Evolutionary conservation across 2,888 invertebrate species (phyloP).

Genomic region (Apamea crenata): DNA sequence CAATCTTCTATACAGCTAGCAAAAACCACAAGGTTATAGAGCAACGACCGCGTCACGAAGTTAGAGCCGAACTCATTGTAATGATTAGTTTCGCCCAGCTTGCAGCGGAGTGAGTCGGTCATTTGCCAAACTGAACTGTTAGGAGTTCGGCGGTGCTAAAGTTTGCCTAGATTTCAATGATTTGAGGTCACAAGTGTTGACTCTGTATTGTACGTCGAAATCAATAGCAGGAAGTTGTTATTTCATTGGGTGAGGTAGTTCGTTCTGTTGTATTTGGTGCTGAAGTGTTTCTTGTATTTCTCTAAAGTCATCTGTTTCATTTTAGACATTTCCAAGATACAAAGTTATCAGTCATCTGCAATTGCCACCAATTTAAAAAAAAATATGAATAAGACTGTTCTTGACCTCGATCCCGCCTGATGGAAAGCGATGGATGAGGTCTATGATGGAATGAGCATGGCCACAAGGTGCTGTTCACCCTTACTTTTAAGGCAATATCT

Average conservation of each 20-base stretch:
- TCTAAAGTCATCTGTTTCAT: background rate
- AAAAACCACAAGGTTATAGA: slow-evolving; percentile 63
- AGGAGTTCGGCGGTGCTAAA: slow-evolving; percentile 7
- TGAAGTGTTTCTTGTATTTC: background rate
- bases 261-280: background rate
- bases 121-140: slow-evolving; percentile 33
- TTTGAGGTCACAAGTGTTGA: slow-evolving; percentile 33
- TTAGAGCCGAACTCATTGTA: slow-evolving; percentile 32
- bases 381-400: no score
- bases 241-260: background rate
- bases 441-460: no score
- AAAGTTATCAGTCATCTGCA: no score
- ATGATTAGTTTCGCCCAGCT: slow-evolving; percentile 44
- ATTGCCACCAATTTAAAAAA: no score
- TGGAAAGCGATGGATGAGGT: no score
- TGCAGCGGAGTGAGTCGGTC: slow-evolving; percentile 42
- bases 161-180: slow-evolving; percentile 36
- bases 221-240: background rate
- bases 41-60: slow-evolving; percentile 52
- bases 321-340: background rate
- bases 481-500: background rate
- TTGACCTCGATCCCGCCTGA: no score
- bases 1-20: slow-evolving; percentile 8
- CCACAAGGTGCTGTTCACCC: no score
- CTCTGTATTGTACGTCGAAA: slow-evolving; percentile 11